Base-by-base conservation (phyloP, 2,797 vertebrate genomes). In the Epinephelus malabaricus region DNA sequence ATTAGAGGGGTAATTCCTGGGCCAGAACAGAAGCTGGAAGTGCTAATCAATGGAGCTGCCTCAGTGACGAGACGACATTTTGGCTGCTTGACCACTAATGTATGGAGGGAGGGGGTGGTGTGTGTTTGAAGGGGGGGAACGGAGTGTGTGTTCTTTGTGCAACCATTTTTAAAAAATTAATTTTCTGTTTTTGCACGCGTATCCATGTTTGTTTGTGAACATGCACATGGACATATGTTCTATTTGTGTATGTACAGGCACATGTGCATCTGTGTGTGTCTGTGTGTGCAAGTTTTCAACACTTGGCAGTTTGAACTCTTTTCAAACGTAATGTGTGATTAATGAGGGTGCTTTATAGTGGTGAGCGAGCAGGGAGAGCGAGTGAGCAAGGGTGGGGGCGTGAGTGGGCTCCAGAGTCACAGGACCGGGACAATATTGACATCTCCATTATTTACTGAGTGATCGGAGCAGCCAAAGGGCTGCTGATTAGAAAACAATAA, bases 401-500 rank as follows among this genome's bases (percentile, higher is more conserved):
- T 63, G 86, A 84, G 78, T 75, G 78, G 73, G 84, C 78, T 80
- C 69, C 81, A 85, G 86, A 95, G 92, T 94, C 94, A 94, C 90
- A 90, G 92, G 89, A 93, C 90, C 88, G 86, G 91, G 87, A 87
- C 90, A 91, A 86, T 95, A 95, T 96, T 95, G 95, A 95, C 95
- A 94, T 96, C 92, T 93, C 92, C 94, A 95, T 96, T 95, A 95
- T 95, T 95, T 95, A 95, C 92, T 92, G 93, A 95, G 92, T 94
- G 94, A 95, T 95, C 92, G 87, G 92, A 90, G 93, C 91, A 92
- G 93, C 94, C 94, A 92, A 94, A 93, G 92, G 92, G 89, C 91
- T 91, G 91, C 94, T 96, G 94, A 95, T 96, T 95, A 95, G 94
- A 95, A 96, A 96, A 95, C 95, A 94, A 95, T 95, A 94, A 94